Evolutionary conservation across 2,113 vertebrate species (phyloP).

Genomic region (Silurus glanis): DNA sequence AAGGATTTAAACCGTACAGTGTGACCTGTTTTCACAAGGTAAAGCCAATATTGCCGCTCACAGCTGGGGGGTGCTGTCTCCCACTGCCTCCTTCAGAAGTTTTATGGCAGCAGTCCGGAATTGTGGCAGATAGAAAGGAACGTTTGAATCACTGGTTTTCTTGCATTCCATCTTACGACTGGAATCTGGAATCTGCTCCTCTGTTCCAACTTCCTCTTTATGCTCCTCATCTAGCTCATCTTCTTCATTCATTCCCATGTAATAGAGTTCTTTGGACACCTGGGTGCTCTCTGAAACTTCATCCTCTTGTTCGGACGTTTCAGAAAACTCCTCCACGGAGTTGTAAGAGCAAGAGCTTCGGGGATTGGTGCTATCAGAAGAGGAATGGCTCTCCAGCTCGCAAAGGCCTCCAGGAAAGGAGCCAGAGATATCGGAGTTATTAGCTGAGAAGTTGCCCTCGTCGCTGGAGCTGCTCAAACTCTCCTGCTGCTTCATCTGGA

Average conservation of each 20-base stretch:
- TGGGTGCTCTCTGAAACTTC: constrained; percentile 55
- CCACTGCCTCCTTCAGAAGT: constrained; percentile 60
- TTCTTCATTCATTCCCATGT: constrained; percentile 70
- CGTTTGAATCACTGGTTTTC: constrained; percentile 39
- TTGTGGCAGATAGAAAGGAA: constrained; percentile 84
- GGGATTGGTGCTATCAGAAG: constrained; percentile 61
- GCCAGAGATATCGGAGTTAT: constrained; percentile 63
- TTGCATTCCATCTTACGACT: constrained; percentile 49
- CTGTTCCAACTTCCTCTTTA: constrained; percentile 49
- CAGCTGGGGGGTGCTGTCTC: constrained; percentile 47
- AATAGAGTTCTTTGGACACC: constrained; percentile 70
- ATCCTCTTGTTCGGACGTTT: constrained; percentile 72
- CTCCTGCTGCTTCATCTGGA: constrained; percentile 53
- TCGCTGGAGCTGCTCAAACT: constrained; percentile 66
- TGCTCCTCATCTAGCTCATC: constrained; percentile 56
- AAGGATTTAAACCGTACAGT: not conserved
- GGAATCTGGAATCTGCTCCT: constrained; percentile 57
- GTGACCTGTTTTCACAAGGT: not conserved
- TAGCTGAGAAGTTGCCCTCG: constrained; percentile 69
- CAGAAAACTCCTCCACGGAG: constrained; percentile 83
- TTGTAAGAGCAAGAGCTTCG: constrained; percentile 70
- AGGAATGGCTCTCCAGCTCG: constrained; percentile 67
- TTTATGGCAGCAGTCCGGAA: constrained; percentile 73
- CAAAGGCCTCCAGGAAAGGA: constrained; percentile 72
- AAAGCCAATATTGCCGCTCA: constrained; percentile 35